Percentiles rank a stretch among this genome's conserved stretches.
These are phyloP conservation scores for Thomomys bottae DNA, from an alignment of 2,113 vertebrate species.

Conservation along the genomic window DNA sequence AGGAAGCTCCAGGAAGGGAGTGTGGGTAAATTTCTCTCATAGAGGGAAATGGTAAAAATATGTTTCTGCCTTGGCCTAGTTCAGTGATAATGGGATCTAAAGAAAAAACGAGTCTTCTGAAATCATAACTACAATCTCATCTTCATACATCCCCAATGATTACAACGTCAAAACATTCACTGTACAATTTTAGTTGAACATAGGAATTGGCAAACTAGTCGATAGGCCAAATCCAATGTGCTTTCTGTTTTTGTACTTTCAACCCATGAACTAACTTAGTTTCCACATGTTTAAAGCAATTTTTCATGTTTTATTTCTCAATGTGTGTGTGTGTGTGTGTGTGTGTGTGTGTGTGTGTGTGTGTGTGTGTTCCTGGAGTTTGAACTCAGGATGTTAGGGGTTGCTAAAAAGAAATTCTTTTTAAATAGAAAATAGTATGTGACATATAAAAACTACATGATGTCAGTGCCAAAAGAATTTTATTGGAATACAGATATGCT, in stretches of 20 bases:
- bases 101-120: background rate
- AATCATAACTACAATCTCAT: background rate
- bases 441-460: background rate
- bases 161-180: background rate
- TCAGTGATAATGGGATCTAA: background rate
- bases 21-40: background rate
- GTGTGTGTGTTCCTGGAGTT: too few relatives aligned
- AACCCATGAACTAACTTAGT: background rate
- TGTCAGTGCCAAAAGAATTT: background rate
- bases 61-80: background rate
- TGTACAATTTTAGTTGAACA: conserved; percentile 16
- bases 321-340: too few relatives aligned
- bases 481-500: background rate
- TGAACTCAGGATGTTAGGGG: too few relatives aligned
- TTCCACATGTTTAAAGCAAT: background rate
- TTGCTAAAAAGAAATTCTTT: background rate
- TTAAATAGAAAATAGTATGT: too few relatives aligned
- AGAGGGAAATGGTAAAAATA: background rate
- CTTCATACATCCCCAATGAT: conserved; percentile 14
- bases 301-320: too few relatives aligned
- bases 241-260: background rate
- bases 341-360: too few relatives aligned
- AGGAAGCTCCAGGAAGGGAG: background rate
- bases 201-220: too few relatives aligned
- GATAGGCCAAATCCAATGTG: background rate